Conservation (phyloP, 2,888 invertebrate genomes). For the Drosophila ezoana region DNA sequence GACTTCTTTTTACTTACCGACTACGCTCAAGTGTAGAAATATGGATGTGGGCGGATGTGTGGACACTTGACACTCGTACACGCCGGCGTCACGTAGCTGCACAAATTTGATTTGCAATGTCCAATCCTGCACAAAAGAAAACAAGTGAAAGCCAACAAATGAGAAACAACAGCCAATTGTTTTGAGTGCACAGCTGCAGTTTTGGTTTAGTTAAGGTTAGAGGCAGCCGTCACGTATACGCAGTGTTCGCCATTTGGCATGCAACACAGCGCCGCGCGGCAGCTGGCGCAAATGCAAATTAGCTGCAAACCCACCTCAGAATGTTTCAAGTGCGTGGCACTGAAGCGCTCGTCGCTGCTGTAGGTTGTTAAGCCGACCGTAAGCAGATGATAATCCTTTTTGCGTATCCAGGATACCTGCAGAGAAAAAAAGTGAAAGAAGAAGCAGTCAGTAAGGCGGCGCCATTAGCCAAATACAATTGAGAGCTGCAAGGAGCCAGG, state of each 20-base stretch:
- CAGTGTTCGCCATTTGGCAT: conserved; percentile 23
- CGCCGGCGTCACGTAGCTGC: conserved; percentile 93
- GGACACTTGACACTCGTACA: conserved; percentile 96
- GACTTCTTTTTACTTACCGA: conserved; percentile 88
- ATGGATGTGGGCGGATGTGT: conserved; percentile 96
- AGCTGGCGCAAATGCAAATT: conserved; percentile 58
- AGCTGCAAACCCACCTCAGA: conserved; percentile 89
- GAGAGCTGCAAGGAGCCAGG: not conserved
- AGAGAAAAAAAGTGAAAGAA: conserved; percentile 44
- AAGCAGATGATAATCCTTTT: conserved; percentile 93
- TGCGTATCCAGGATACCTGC: conserved; percentile 94
- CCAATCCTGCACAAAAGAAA: conserved; percentile 89
- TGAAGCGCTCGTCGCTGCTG: conserved; percentile 95
- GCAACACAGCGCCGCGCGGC: conserved; percentile 8
- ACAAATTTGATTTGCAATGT: conserved; percentile 95
- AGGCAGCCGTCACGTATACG: conserved; percentile 48
- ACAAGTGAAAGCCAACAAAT: conserved; percentile 5
- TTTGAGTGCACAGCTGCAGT: conserved; percentile 19
- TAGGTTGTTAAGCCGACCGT: conserved; percentile 95
- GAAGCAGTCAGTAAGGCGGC: conserved; percentile 25
- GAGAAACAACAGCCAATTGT: conserved; percentile 15
- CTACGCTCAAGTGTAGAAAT: conserved; percentile 93
- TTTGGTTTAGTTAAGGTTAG: not conserved
- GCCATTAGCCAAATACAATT: conserved; percentile 66
- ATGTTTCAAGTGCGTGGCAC: conserved; percentile 93